Evolutionary conservation across 2,797 vertebrate species (phyloP).

Genomic region (Poecilia picta): DNA sequence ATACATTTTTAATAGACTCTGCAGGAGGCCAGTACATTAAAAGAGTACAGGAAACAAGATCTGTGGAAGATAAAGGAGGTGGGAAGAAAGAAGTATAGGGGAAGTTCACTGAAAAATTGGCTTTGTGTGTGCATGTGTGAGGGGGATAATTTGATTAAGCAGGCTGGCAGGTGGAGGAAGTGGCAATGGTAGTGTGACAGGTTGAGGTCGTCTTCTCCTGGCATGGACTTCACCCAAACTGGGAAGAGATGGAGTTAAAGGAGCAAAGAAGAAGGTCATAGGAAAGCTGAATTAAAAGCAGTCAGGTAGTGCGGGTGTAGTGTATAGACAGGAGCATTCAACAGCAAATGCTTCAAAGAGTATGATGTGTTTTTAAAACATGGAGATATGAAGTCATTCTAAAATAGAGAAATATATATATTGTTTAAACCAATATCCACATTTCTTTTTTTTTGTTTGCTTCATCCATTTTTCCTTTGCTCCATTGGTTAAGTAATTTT

Average conservation of each 20-base stretch:
- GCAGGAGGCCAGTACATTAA: constrained; percentile 26
- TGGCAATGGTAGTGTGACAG: constrained; percentile 77
- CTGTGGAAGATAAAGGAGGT: constrained; percentile 20
- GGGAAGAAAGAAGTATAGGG: constrained; percentile 10
- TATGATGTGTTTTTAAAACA: neutral
- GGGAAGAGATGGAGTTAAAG: constrained; percentile 56
- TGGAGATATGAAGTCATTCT: neutral
- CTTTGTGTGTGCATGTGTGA: constrained; percentile 58
- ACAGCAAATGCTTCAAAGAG: neutral
- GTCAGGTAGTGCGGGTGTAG: constrained; percentile 12
- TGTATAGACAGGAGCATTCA: neutral
- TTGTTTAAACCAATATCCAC: neutral
- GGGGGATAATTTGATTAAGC: constrained; percentile 92
- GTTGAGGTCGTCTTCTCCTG: constrained; percentile 82
- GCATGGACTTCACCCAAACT: constrained; percentile 67
- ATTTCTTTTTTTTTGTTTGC: neutral
- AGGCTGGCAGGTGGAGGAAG: constrained; percentile 85
- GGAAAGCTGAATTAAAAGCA: constrained; percentile 30
- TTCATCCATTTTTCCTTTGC: neutral
- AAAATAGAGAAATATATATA: neutral
- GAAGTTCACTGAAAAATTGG: constrained; percentile 62
- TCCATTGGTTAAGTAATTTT: neutral
- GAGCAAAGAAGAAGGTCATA: constrained; percentile 17
- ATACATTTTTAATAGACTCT: constrained; percentile 25
- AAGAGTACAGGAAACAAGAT: constrained; percentile 32